Evolutionary conservation across 1,140 invertebrate genomes (phyloP), one percentile per base, ranked within the genome.

Genomic region (Brachionus asplanchnoidis): DNA sequence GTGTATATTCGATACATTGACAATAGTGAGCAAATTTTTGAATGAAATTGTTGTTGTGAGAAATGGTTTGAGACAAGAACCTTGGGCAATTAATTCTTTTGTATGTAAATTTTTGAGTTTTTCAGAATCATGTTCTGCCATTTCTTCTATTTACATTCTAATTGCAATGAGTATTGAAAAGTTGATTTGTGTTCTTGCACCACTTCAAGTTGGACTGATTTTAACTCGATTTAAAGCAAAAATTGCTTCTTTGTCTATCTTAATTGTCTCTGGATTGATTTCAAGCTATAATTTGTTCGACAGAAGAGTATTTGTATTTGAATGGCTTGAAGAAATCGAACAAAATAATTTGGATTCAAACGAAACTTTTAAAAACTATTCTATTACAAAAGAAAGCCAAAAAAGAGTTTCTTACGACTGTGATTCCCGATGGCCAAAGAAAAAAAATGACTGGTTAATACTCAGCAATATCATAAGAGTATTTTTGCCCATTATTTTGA

Each of bases 81-180:
- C 79, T 44, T 40, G 56, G 26, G 32, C 36, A 23, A 65, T 82
- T 17, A 82, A 23, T 26, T 65, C 53, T 6, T 65, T 82, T 28
- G n/a, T 82, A n/a, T 82, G 79, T 20, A 60, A 82, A 65, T 65
- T 82, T 82, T 68, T 82, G 20, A 65, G 79, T 36, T 82, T 82
- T 46, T 65, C 79, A 17, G 79, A 82, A 44, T 60, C 53, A 3
- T 68, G 20, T 23, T 68, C 5, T 36, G 79, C 79, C 8, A 82
- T 82, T 36, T 82, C 50, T 3, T 60, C 79, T 3, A 82, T 82
- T 65, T 82, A 82, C 32, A 42, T 82, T 14, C 26, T 82, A 14
- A 82, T 82, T 14, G 79, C 79, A 1, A 82, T 82, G 79, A 82
- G 79, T 11, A 23, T 82, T 23, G 79, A 82, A 20, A 82, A 82